A percentile compares a stretch with the other conserved stretches of the same genome.
Conservation (phyloP, 2,797 vertebrate genomes). For the Syndactyla subalaris region DNA sequence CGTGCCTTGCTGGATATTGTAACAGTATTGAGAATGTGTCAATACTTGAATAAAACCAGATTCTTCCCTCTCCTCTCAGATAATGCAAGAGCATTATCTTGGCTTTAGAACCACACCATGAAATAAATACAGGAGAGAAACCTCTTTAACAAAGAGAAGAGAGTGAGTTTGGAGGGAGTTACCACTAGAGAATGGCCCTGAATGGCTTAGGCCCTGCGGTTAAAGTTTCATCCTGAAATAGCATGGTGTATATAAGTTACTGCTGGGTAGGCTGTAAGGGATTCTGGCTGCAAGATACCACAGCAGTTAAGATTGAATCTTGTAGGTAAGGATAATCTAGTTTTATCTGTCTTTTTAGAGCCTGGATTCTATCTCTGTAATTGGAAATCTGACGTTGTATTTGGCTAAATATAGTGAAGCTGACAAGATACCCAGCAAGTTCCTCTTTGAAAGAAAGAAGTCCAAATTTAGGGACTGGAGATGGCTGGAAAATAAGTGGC, state of each 20-base stretch:
- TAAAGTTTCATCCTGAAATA: not conserved
- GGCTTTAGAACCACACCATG: not conserved
- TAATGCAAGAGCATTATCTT: not conserved
- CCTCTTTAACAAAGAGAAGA: not conserved
- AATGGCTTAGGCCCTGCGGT: not conserved
- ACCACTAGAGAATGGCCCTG: not conserved
- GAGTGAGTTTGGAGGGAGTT: not conserved
- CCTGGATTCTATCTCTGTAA: not conserved
- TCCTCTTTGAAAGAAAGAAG: not conserved
- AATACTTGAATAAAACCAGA: not conserved
- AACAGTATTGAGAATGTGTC: not conserved
- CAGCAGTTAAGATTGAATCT: not conserved
- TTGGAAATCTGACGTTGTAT: not conserved
- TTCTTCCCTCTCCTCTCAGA: not conserved
- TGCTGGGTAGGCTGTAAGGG: not conserved
- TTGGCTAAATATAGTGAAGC: not conserved
- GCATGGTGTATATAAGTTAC: not conserved
- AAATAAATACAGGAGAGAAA: not conserved
- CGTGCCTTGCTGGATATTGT: not conserved
- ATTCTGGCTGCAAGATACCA: not conserved
- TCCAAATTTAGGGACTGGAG: not conserved
- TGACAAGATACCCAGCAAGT: not conserved
- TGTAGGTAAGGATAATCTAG: not conserved
- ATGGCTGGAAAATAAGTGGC: not conserved
- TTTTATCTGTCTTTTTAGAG: not conserved